These are phyloP conservation scores for Aproaerema taeniolella DNA, from an alignment of 2,888 invertebrate species.

Conservation along the genomic window DNA sequence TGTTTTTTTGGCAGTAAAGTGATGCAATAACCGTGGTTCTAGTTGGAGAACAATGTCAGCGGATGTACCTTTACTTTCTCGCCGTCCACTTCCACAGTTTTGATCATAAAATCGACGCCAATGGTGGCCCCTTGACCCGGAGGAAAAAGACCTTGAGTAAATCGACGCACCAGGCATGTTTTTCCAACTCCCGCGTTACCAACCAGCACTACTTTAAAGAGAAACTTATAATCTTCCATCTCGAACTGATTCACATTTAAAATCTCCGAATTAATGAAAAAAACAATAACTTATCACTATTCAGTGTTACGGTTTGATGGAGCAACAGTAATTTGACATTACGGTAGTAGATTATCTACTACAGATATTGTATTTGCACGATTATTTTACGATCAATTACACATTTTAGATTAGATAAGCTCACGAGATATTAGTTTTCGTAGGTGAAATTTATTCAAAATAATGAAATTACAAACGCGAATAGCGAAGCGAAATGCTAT, in stretches of 20 bases:
- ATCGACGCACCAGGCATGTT: constrained; percentile 96
- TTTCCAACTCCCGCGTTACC: constrained; percentile 99
- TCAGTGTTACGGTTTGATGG: constrained; percentile 60
- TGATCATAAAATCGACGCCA: constrained; percentile 99
- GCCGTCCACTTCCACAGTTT: constrained; percentile 97
- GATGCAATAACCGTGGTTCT: constrained; percentile 32
- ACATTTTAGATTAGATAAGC: constrained; percentile 51
- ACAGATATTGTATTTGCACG: constrained; percentile 37
- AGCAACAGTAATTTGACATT: constrained; percentile 43
- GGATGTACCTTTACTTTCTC: constrained; percentile 91
- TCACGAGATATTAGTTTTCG: constrained; percentile 25
- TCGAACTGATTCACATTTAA: constrained; percentile 53
- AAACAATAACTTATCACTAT: constrained; percentile 38
- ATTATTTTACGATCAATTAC: constrained; percentile 50
- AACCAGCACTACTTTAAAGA: constrained; percentile 98
- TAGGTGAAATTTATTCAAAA: constrained; percentile 29
- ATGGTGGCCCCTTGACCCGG: constrained; percentile 99
- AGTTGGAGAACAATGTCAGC: not conserved
- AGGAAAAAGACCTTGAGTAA: constrained; percentile 98
- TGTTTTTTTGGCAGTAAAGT: constrained; percentile 22
- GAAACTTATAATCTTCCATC: constrained; percentile 99
- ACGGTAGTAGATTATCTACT: too few relatives aligned
- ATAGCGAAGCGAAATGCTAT: not conserved
- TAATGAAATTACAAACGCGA: constrained; percentile 29
- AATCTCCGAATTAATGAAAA: constrained; percentile 25